A percentile compares a stretch with the other conserved stretches of the same genome.
Evolutionary conservation across 2,888 invertebrate species (phyloP).

Genomic region (Rosalia funebris): DNA sequence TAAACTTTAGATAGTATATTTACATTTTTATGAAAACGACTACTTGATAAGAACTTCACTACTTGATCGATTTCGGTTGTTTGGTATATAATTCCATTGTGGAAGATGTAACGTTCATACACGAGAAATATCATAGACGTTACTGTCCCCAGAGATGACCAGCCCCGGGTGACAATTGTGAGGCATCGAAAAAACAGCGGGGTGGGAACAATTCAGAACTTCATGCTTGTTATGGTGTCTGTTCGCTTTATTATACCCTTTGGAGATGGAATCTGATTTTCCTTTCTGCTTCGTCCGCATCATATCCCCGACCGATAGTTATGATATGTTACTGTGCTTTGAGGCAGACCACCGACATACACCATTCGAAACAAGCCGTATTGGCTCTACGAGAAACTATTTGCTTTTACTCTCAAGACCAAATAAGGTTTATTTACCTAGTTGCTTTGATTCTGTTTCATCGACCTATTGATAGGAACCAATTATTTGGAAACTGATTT

Average conservation of each 20-base stretch:
- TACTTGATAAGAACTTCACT: too few species aligned
- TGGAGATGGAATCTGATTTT: conserved; percentile 55
- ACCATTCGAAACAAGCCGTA: neutral
- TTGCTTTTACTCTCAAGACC: neutral
- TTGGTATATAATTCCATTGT: too few species aligned
- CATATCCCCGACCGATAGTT: conserved; percentile 21
- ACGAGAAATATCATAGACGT: too few species aligned
- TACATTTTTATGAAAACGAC: too few species aligned
- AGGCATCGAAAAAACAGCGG: conserved; percentile 43
- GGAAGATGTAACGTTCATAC: too few species aligned
- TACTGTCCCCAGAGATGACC: conserved; percentile 23
- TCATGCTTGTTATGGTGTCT: conserved; percentile 51
- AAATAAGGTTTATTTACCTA: conserved; percentile 12
- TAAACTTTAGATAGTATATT: too few species aligned
- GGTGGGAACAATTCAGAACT: conserved; percentile 47
- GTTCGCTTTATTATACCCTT: conserved; percentile 55
- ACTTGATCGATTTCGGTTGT: too few species aligned
- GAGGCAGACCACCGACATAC: conserved; percentile 10
- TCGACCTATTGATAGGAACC: too few species aligned
- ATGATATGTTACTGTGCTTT: conserved; percentile 17
- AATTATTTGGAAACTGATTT: too few species aligned
- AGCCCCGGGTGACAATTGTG: conserved; percentile 45
- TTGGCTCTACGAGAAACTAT: conserved; percentile 8
- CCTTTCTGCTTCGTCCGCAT: conserved; percentile 41
- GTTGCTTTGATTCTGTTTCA: conserved; percentile 2